phyloP scores from a whole-genome alignment of 2,797 vertebrate genomes.

The Micropoecilia bifurca region DNA sequence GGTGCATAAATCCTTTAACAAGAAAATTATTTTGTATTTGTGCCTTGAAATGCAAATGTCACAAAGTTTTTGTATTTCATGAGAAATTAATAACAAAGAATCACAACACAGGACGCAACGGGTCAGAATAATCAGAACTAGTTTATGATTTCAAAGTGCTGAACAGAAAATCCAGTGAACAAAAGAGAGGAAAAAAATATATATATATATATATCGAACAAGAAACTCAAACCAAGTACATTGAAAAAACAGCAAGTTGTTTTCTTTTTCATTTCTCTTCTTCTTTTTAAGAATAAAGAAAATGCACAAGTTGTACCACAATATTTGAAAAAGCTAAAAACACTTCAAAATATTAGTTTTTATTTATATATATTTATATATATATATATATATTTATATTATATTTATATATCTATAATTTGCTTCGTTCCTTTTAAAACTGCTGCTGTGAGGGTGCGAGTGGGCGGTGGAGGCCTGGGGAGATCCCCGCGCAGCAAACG shows the following conservation, averaged over 20 bases:
- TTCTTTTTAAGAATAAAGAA: constrained; percentile 84
- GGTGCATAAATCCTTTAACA: background rate
- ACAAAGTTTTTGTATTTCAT: constrained; percentile 14
- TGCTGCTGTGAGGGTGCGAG: constrained; percentile 76
- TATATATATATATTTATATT: constrained; percentile 72
- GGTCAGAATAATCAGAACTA: constrained; percentile 83
- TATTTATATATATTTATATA: constrained; percentile 76
- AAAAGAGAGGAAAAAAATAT: constrained; percentile 76
- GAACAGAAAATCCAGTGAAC: constrained; percentile 89
- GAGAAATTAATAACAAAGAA: constrained; percentile 16
- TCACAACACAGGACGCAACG: constrained; percentile 70
- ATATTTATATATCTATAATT: constrained; percentile 79
- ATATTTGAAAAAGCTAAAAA: constrained; percentile 91
- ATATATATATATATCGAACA: constrained; percentile 61
- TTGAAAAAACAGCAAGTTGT: constrained; percentile 79
- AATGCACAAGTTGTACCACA: constrained; percentile 89
- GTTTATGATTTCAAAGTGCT: constrained; percentile 90
- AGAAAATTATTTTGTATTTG: background rate
- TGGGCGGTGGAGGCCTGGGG: constrained; percentile 74
- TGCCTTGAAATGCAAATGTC: constrained; percentile 9
- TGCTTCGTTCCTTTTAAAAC: constrained; percentile 75
- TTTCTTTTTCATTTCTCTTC: constrained; percentile 67
- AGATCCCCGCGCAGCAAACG: constrained; percentile 70
- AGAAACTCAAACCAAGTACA: constrained; percentile 80
- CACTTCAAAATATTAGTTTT: constrained; percentile 90